Evolutionary conservation across 1,140 invertebrate species (phyloP).

Genomic region (Drosophila pandora): DNA sequence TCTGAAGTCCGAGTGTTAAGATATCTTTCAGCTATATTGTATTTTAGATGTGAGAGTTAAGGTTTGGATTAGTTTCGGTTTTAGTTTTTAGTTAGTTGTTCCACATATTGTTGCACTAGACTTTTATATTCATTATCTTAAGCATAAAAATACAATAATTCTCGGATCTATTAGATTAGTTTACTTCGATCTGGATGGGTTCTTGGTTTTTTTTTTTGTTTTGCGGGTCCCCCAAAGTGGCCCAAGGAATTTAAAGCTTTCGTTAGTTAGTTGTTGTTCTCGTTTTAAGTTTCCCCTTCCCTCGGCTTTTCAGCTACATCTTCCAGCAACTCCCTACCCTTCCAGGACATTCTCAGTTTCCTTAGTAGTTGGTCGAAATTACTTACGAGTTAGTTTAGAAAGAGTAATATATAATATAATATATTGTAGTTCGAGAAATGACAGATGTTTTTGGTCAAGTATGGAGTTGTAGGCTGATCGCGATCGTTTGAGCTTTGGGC

Average conservation of each 20-base stretch:
- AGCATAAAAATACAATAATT: slow-evolving; percentile 50
- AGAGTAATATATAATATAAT: not conserved
- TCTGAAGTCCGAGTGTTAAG: not conserved
- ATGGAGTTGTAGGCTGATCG: slow-evolving; percentile 10
- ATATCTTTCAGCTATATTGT: not conserved
- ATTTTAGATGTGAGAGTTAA: slow-evolving; percentile 16
- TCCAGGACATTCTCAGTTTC: slow-evolving; percentile 1
- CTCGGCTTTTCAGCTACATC: not conserved
- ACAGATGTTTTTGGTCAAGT: slow-evolving; percentile 21
- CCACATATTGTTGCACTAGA: slow-evolving; percentile 61
- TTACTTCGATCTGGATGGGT: slow-evolving; percentile 61
- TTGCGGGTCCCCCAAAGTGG: slow-evolving; percentile 9
- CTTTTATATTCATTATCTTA: slow-evolving; percentile 41
- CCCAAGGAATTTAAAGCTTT: slow-evolving; percentile 72
- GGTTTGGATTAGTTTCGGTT: slow-evolving; percentile 7
- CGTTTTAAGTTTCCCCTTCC: not conserved
- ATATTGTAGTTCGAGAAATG: not conserved
- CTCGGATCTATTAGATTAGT: slow-evolving; percentile 38
- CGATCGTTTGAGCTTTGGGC: slow-evolving; percentile 35
- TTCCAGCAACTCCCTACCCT: slow-evolving; percentile 10
- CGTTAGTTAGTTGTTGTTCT: slow-evolving; percentile 61
- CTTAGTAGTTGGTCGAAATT: slow-evolving; percentile 33
- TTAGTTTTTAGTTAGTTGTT: slow-evolving; percentile 41
- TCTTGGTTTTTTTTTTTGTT: slow-evolving; percentile 28
- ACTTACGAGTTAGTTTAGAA: slow-evolving; percentile 26